Conservation (phyloP, 2,797 vertebrate genomes). For the Fistularia commersonii region DNA sequence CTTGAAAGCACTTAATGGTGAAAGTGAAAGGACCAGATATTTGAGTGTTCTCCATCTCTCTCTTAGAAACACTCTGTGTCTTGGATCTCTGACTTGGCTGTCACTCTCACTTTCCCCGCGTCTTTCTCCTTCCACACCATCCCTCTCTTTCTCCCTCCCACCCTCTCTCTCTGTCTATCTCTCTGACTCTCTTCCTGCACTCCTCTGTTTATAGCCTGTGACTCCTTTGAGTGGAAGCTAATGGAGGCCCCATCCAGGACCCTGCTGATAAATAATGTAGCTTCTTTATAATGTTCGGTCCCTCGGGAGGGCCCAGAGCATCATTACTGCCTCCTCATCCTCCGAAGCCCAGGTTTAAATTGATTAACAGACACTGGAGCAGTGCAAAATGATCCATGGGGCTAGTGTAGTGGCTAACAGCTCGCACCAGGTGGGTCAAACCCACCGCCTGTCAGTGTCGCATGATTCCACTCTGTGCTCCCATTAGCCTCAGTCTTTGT, state of each 20-base stretch:
- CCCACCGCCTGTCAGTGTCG: slow-evolving; percentile 80
- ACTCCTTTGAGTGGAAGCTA: slow-evolving; percentile 88
- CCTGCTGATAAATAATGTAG: slow-evolving; percentile 99
- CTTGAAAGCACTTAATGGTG: slow-evolving; percentile 39
- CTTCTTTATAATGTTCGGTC: slow-evolving; percentile 93
- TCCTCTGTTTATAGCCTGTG: slow-evolving; percentile 76
- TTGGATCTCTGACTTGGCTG: slow-evolving; percentile 32
- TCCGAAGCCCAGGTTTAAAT: slow-evolving; percentile 92
- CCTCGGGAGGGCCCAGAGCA: slow-evolving; percentile 89
- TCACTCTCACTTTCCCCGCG: slow-evolving; percentile 45
- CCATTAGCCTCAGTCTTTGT: slow-evolving; percentile 58
- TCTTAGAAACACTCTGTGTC: slow-evolving; percentile 32
- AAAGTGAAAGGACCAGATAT: slow-evolving; percentile 40
- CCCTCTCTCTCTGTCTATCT: slow-evolving; percentile 42
- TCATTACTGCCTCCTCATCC: slow-evolving; percentile 98
- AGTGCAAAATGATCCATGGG: slow-evolving; percentile 97
- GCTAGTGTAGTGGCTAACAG: slow-evolving; percentile 78
- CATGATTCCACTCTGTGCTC: slow-evolving; percentile 81
- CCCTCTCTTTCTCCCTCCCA: slow-evolving; percentile 16
- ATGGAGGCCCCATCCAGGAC: slow-evolving; percentile 91
- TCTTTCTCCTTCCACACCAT: slow-evolving; percentile 36
- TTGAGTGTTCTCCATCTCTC: slow-evolving; percentile 21
- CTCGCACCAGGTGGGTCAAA: slow-evolving; percentile 64
- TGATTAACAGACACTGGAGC: slow-evolving; percentile 98
- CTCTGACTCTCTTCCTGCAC: slow-evolving; percentile 52